Evolutionary conservation across 1,140 invertebrate genomes (phyloP).

Genomic region (Ladona fulva): DNA sequence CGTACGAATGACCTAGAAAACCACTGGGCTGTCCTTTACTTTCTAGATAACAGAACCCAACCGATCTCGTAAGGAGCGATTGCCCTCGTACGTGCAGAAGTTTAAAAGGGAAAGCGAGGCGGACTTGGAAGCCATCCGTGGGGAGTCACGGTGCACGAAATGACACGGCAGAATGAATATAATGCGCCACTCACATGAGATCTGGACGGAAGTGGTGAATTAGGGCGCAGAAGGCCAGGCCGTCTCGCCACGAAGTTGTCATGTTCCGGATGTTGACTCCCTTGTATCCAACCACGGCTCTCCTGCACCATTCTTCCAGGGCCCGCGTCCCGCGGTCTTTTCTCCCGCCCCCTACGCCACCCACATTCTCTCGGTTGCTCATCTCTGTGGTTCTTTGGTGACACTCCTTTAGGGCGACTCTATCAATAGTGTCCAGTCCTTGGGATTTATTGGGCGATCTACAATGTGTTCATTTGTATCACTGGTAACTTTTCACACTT

Average conservation of each 20-base stretch:
- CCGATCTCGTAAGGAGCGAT: neutral
- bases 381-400: neutral
- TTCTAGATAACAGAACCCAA: neutral
- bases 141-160: neutral
- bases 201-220: conserved; percentile 93
- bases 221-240: conserved; percentile 91
- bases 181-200: conserved; percentile 72
- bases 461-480: too few relatives aligned
- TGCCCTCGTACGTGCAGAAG: too few relatives aligned
- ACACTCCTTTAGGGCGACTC: too few relatives aligned
- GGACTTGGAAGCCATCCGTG: neutral
- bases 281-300: conserved; percentile 77
- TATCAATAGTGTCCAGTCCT: too few relatives aligned
- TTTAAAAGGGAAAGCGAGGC: neutral
- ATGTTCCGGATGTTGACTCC: conserved; percentile 83
- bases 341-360: conserved; percentile 24
- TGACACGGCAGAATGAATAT: neutral
- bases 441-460: too few relatives aligned
- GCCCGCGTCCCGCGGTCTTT: conserved; percentile 78
- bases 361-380: neutral
- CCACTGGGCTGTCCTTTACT: neutral
- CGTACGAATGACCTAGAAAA: neutral
- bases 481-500: too few relatives aligned
- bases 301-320: conserved; percentile 78
- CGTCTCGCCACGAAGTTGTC: conserved; percentile 88